Conservation (phyloP, 2,888 invertebrate genomes). For the Drosophila dives region DNA sequence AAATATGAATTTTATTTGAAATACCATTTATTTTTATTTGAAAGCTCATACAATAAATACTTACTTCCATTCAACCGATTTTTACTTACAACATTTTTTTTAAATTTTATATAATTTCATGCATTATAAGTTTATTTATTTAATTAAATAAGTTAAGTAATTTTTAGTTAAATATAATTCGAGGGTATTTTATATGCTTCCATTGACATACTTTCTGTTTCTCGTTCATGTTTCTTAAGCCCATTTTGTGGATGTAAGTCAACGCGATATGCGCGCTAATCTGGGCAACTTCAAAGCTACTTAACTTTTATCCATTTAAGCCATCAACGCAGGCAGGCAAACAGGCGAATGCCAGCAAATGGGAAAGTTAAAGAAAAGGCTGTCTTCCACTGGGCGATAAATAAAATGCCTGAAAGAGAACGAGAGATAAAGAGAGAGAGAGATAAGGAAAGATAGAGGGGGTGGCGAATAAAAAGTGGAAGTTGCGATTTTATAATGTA, state of each 20-base stretch:
- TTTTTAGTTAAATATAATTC: neutral
- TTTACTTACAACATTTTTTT: neutral
- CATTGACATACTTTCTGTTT: slow-evolving; percentile 6
- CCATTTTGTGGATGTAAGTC: slow-evolving; percentile 56
- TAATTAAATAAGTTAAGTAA: no score
- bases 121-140: neutral
- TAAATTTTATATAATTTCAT: neutral
- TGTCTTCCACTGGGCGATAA: slow-evolving; percentile 14
- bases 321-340: slow-evolving; percentile 65
- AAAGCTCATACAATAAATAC: neutral
- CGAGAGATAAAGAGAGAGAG: slow-evolving; percentile 8
- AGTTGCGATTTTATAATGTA: slow-evolving; percentile 43
- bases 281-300: slow-evolving; percentile 77
- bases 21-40: neutral
- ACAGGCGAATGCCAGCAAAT: slow-evolving; percentile 56
- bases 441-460: neutral
- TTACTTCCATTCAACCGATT: neutral
- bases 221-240: slow-evolving; percentile 37
- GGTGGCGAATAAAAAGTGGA: neutral
- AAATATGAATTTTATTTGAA: neutral
- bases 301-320: slow-evolving; percentile 78
- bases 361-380: slow-evolving; percentile 56
- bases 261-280: slow-evolving; percentile 74
- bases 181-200: slow-evolving; percentile 47
- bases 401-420: neutral